Evolutionary conservation across 37 sponge, comb jelly and placozoan genomes (phyloP), one percentile per base, ranked within the genome.

Genomic region (Axinella damicornis): DNA sequence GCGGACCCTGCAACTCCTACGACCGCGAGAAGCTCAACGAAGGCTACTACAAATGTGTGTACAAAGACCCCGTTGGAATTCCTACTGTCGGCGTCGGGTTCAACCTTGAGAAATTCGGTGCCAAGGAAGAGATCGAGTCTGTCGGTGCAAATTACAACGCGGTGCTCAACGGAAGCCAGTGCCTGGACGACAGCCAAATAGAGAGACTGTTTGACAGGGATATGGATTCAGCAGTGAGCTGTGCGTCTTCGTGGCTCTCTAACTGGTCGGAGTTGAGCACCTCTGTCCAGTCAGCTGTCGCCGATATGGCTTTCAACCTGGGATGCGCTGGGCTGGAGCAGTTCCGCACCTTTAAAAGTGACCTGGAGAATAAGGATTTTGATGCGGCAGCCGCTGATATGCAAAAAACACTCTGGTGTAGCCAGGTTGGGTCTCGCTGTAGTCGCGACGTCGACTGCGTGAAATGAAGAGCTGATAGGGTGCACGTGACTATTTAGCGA

Each of bases 291-390:
- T 83, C 84, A 0, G 84, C 84, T 40, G 53, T 83, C n/a, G 62
- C 65, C 5, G 84, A 83, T 27, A 83, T 83, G 84, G 84, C 84
- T 15, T 83, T 83, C 75, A 83, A 83, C 66, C 37, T 83, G 65
- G 84, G 84, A 21, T 83, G 84, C 53, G 74, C 67, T 32, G 27
- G 30, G 12, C 57, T 83, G 54, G n/a, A 73, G 17, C 24, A 34
- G 34, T 83, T 83, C 27, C 22, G 4, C 12, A 73, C 46, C 41
- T 38, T 83, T 56, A 60, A 46, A 38, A 25, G 75, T 35, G 65
- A 52, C 5, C 52, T 83, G 24, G 38, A 69, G 5, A 20, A 83
- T 13, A 22, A 0, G 24, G 53, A 73, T 30, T 73, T 27, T 59
- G 35, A 25, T 37, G 65, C 25, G 6, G 75, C 84, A 25, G 66